Base-by-base conservation (phyloP, 2,888 invertebrate species). In the Sesamia inferens region DNA sequence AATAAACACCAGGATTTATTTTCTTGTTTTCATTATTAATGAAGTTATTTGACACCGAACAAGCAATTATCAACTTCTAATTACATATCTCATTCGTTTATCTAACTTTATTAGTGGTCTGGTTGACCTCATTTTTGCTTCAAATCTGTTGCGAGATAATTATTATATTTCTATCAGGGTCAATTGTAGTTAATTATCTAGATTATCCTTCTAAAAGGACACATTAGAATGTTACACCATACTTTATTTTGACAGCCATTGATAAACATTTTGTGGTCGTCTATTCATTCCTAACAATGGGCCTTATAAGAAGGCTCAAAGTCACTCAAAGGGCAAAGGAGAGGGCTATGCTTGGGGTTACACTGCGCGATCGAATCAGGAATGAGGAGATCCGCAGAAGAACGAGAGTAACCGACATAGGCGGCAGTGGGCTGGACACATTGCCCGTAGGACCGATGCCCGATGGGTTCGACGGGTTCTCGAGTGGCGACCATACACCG, bases 71-170 rank as follows among this genome's bases (percentile, higher is more conserved):
- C 70, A 74, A 81, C 69, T 75, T 83, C 78, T 80, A 87, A 87
- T 87, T 84, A 80, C 85, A 71, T 88, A 86, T 88, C 83, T 85
- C 75, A 78, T 79, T 78, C 71, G 76, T 83, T 87, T 88, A 88
- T 87, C 88, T 87, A 11, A 78, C 62, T 76, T 83, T 70, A 75
- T 75, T 65, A 85, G 71, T 74, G 78, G 76, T 78, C 65, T 58
- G 69, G 71, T 61, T 86, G 84, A 72, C 85, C 80, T 78, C 78
- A 82, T 85, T 86, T 85, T 81, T 81, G 78, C 87, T 87, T 83
- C 83, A 83, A 76, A 85, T 85, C 77, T 75, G 47, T 68, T 48
- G 8, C 51, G 47, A 73, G 78, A 74, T 73, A 72, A 65, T 73
- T 8, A 54, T 54, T 54, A 78, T 84, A 54, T 76, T 68, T 76